phyloP scores from a whole-genome alignment of 2,797 vertebrate genomes.

The Serranus cabrilla region DNA sequence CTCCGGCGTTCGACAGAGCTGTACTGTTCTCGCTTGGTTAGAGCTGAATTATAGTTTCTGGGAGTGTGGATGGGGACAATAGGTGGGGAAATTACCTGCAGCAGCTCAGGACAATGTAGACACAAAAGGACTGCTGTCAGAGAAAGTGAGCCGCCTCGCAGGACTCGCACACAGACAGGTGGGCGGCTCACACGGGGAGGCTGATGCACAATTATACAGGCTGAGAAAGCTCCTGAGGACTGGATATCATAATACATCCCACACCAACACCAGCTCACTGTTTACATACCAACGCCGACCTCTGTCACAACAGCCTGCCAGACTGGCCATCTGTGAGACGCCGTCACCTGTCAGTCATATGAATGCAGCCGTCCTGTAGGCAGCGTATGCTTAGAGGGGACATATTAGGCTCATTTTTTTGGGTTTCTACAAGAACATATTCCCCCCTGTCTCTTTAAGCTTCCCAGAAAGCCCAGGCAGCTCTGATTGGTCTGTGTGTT shows the following conservation, averaged over 20 bases:
- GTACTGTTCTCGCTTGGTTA: conserved; percentile 59
- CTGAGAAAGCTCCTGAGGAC: not conserved
- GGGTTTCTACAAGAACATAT: no score
- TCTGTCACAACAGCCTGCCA: conserved; percentile 33
- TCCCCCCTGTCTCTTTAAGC: no score
- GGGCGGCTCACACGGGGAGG: not conserved
- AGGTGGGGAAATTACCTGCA: conserved; percentile 63
- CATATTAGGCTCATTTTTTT: no score
- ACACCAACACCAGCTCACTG: not conserved
- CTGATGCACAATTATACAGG: conserved; percentile 8
- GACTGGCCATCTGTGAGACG: conserved; percentile 2
- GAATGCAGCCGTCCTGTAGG: not conserved
- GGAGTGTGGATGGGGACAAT: conserved; percentile 56
- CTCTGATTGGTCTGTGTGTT: no score
- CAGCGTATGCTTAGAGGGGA: not conserved
- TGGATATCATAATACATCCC: conserved; percentile 6
- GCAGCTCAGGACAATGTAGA: conserved; percentile 57
- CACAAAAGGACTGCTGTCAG: conserved; percentile 53
- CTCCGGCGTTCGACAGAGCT: conserved; percentile 18
- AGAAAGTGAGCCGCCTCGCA: conserved; percentile 34
- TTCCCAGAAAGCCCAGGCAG: no score
- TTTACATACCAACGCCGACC: conserved; percentile 6
- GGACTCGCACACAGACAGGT: conserved; percentile 14
- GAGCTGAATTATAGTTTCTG: conserved; percentile 59
- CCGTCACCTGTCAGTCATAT: conserved; percentile 29